Evolutionary conservation across 2,113 vertebrate species (phyloP), one percentile per base, ranked within the genome.

Genomic region (Phasianus colchicus): DNA sequence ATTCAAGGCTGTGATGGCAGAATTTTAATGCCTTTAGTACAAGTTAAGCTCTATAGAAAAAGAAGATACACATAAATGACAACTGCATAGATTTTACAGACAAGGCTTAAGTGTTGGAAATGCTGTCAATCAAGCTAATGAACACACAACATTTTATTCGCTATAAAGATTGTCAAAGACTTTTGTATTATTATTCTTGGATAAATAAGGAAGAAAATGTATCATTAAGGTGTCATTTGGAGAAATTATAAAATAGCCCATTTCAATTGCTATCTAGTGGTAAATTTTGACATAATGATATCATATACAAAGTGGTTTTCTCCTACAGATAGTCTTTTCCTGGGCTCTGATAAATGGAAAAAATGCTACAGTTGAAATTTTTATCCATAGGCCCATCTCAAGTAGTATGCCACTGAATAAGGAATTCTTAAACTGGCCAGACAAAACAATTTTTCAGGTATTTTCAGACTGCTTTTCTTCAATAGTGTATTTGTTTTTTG

Each of bases 221-320:
- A 90, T 86, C 32, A 52, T 87, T 67, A 38, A 29, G 66, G 29
- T 9, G 32, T 61, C 34, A 17, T 89, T 89, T 57, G 73, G 38
- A 80, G 48, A 94, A 94, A 77, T 88, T 63, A 76, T 50, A 84
- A 87, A 95, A 55, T 43, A 91, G 25, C 5, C 16, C 58, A 67
- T 86, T 82, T 70, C 63, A 79, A 12, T 78, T 76, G 22, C 48
- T 89, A 52, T 47, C 55, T 86, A 55, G 63, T 55, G 11, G 69
- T 45, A 75, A 52, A 73, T 92, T 95, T 91, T 89, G 69, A 86
- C 78, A 78, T 10, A 36, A 66, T 36, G 93, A 54, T 73, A 58
- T 20, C 22, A 55, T 36, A 24, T 71, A 52, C 45, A 89, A 95
- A 78, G 58, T 45, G 22, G 1, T 25, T 94, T 94, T 91, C 42